These are phyloP conservation scores for Aphelocoma californica DNA, from an alignment of 2,797 vertebrate genomes.

Conservation along the genomic window DNA sequence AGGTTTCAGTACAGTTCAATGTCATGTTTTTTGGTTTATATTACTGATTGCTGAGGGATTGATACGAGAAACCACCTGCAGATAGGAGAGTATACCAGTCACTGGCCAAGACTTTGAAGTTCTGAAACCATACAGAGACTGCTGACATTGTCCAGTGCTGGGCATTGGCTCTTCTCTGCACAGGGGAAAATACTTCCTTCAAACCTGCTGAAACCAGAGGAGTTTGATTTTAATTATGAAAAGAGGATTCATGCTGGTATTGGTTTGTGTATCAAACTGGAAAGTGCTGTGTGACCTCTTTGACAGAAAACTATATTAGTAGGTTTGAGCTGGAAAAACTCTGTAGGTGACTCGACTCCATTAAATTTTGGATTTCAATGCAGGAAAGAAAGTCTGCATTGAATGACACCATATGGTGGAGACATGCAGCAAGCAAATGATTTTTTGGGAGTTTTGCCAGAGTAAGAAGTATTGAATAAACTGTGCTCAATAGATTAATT, in stretches of 20 bases:
- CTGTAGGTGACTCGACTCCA: conserved; percentile 25
- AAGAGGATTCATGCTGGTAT: not conserved
- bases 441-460: conserved; percentile 63
- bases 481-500: conserved; percentile 62
- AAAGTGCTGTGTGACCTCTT: not conserved
- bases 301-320: conserved; percentile 25
- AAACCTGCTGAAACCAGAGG: not conserved
- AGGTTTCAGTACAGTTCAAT: not conserved
- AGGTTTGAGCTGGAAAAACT: conserved; percentile 27
- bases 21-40: not conserved
- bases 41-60: not conserved
- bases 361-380: conserved; percentile 34
- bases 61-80: not conserved
- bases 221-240: conserved; percentile 29
- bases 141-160: not conserved
- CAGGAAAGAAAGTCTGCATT: conserved; percentile 40
- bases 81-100: not conserved
- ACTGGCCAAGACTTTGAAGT: not conserved
- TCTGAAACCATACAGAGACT: not conserved
- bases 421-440: conserved; percentile 57
- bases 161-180: not conserved
- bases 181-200: not conserved
- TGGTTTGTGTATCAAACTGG: not conserved
- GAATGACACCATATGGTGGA: conserved; percentile 67
- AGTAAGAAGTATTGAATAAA: conserved; percentile 62